phyloP scores from a whole-genome alignment of 2,797 vertebrate species.

The Austrolebias charrua region DNA sequence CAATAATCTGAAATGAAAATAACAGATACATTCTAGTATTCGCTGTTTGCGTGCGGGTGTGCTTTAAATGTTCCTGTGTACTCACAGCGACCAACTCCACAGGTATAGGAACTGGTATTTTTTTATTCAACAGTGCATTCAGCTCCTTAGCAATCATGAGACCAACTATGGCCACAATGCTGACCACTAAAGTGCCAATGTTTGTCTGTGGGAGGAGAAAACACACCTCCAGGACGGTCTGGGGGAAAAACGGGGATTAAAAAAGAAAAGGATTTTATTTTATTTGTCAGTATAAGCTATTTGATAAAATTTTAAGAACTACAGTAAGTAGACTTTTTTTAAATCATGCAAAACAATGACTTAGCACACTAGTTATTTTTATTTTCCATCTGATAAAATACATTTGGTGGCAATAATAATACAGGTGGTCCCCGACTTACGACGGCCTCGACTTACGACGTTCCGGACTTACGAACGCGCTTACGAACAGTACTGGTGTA shows the following conservation, averaged over 20 bases:
- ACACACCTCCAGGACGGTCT: slow-evolving; percentile 87
- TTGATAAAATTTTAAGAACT: not conserved
- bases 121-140: slow-evolving; percentile 78
- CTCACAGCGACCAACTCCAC: slow-evolving; percentile 89
- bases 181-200: slow-evolving; percentile 84
- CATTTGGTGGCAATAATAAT: too few relatives aligned
- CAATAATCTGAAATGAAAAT: slow-evolving; percentile 77
- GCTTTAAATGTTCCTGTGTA: slow-evolving; percentile 11
- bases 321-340: not conserved
- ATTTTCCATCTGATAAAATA: not conserved
- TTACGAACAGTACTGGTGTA: too few relatives aligned
- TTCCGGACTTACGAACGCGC: too few relatives aligned
- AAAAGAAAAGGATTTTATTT: not conserved
- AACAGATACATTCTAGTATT: not conserved
- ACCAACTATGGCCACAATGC: slow-evolving; percentile 80
- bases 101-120: slow-evolving; percentile 87
- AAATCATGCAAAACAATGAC: not conserved
- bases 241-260: slow-evolving; percentile 8
- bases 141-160: slow-evolving; percentile 86
- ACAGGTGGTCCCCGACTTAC: too few relatives aligned
- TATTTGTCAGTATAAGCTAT: too few relatives aligned
- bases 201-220: slow-evolving; percentile 81
- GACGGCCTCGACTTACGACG: too few relatives aligned
- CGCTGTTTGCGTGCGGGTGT: not conserved
- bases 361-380: not conserved